A percentile compares a stretch with the other conserved stretches of the same genome.
These are phyloP conservation scores for Chelon labrosus DNA, from an alignment of 2,797 vertebrate species.

Conservation along the genomic window DNA sequence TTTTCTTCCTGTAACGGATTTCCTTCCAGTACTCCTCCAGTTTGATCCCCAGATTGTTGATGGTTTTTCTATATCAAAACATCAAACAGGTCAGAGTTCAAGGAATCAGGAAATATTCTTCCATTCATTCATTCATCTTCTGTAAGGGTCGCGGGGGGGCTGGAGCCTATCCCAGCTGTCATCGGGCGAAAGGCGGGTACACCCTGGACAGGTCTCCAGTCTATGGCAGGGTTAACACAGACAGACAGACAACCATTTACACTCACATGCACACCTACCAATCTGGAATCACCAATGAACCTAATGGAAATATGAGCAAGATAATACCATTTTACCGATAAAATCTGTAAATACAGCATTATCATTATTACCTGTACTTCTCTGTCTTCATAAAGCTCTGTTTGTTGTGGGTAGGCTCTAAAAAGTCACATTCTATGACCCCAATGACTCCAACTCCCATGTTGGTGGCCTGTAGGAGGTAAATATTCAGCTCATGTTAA, in stretches of 20 bases:
- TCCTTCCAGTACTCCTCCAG: constrained; percentile 96
- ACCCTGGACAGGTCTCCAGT: too few species aligned
- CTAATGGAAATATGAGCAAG: too few species aligned
- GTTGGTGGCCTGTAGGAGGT: constrained; percentile 85
- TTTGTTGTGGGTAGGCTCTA: constrained; percentile 97
- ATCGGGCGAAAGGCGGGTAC: too few species aligned
- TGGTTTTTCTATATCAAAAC: constrained; percentile 85
- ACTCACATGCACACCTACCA: constrained; percentile 71
- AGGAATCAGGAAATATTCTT: not conserved
- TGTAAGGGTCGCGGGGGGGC: too few species aligned
- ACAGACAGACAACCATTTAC: too few species aligned
- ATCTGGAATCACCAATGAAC: too few species aligned
- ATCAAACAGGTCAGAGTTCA: constrained; percentile 5
- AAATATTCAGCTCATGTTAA: not conserved
- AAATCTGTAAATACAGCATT: too few species aligned
- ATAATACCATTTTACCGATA: too few species aligned
- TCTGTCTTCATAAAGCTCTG: constrained; percentile 95
- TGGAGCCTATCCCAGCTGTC: too few species aligned
- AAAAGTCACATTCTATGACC: constrained; percentile 94
- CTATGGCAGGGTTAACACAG: too few species aligned
- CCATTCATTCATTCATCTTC: too few species aligned
- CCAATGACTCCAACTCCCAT: constrained; percentile 96
- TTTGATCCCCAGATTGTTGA: constrained; percentile 87
- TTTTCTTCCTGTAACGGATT: constrained; percentile 82
- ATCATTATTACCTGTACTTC: too few species aligned